phyloP scores from a whole-genome alignment of 1,140 invertebrate species.

The Drosophila azteca region DNA sequence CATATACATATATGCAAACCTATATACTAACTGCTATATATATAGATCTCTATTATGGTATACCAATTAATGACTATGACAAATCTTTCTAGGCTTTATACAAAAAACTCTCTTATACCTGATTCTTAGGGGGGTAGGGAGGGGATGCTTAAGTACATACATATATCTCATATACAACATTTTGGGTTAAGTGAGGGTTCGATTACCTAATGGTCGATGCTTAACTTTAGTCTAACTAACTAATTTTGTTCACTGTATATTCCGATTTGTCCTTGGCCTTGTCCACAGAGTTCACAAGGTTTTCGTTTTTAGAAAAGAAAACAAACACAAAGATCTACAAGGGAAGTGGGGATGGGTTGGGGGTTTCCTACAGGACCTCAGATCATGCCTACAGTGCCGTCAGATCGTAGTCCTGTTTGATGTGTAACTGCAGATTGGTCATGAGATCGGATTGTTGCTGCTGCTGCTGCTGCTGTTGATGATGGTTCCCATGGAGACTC shows the following conservation, averaged over 20 bases:
- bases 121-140: conserved; percentile 22
- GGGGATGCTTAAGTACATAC: conserved; percentile 35
- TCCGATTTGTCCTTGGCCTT: conserved; percentile 66
- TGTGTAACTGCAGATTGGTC: conserved; percentile 82
- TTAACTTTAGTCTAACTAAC: conserved; percentile 64
- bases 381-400: conserved; percentile 89
- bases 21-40: conserved; percentile 20
- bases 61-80: conserved; percentile 65
- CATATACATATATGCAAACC: conserved; percentile 37
- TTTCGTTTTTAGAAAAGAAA: conserved; percentile 36
- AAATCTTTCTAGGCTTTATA: conserved; percentile 75
- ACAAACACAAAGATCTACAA: conserved; percentile 26
- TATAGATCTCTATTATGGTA: conserved; percentile 1
- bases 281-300: conserved; percentile 10
- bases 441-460: conserved; percentile 78
- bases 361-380: too few species aligned
- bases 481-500: conserved; percentile 53
- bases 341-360: conserved; percentile 1
- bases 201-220: conserved; percentile 57
- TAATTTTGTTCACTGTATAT: conserved; percentile 79
- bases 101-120: conserved; percentile 51
- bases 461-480: conserved; percentile 67
- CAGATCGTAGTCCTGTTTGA: conserved; percentile 90
- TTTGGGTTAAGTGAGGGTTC: conserved; percentile 14
- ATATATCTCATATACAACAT: conserved; percentile 46